phyloP scores from a whole-genome alignment of 2,113 vertebrate genomes.

The Oncorhynchus kisutch region DNA sequence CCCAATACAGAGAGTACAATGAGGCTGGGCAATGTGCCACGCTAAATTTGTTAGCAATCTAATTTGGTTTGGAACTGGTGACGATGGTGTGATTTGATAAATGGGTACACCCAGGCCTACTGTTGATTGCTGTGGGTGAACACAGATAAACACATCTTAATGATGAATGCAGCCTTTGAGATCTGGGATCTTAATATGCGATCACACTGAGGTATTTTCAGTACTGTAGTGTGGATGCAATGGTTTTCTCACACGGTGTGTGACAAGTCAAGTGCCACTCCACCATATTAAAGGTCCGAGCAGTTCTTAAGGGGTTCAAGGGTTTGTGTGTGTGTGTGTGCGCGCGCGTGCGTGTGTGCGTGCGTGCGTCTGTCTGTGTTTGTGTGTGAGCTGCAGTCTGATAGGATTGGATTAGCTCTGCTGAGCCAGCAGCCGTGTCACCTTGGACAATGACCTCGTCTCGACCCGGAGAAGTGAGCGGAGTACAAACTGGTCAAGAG shows the following conservation, averaged over 20 bases:
- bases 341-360: slow-evolving; percentile 43
- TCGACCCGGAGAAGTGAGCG: neutral
- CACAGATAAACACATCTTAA: neutral
- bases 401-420: slow-evolving; percentile 31
- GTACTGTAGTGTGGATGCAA: slow-evolving; percentile 8
- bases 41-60: slow-evolving; percentile 32
- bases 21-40: slow-evolving; percentile 14
- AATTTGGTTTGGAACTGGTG: slow-evolving; percentile 27
- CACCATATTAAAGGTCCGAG: slow-evolving; percentile 55
- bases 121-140: slow-evolving; percentile 16
- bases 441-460: neutral
- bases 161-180: neutral
- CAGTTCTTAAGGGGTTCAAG: slow-evolving; percentile 55
- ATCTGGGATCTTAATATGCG: neutral
- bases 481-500: neutral
- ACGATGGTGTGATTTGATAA: slow-evolving; percentile 19
- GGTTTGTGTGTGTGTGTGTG: neutral
- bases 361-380: slow-evolving; percentile 27
- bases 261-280: slow-evolving; percentile 45
- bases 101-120: too few species aligned
- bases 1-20: slow-evolving; percentile 7
- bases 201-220: neutral
- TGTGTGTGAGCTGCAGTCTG: neutral
- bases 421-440: slow-evolving; percentile 25
- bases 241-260: slow-evolving; percentile 47